Evolutionary conservation across 2,888 invertebrate species (phyloP).

Genomic region (Ligdia adustata): DNA sequence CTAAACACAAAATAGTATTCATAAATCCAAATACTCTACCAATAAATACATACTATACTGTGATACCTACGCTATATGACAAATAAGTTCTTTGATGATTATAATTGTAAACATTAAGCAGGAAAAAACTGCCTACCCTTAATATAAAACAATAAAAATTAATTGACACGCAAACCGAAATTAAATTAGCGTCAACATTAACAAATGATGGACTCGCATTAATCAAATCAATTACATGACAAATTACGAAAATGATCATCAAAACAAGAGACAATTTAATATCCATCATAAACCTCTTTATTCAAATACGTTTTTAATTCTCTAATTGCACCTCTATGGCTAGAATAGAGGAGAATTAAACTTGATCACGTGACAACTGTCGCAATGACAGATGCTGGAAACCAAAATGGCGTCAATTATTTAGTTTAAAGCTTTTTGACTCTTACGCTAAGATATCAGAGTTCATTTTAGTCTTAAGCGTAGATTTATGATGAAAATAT

Average conservation of each 20-base stretch:
- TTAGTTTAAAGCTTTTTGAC: slow-evolving; percentile 6
- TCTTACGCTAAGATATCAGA: slow-evolving; percentile 15
- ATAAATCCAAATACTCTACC: too few relatives aligned
- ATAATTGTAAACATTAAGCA: too few relatives aligned
- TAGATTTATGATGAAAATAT: too few relatives aligned
- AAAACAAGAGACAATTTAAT: slow-evolving; percentile 67
- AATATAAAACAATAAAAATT: slow-evolving; percentile 19
- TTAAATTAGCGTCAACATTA: slow-evolving; percentile 38
- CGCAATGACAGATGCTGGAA: slow-evolving; percentile 69
- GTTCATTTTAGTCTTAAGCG: too few relatives aligned
- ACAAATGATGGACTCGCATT: slow-evolving; percentile 36
- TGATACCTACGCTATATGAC: too few relatives aligned
- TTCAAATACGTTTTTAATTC: slow-evolving; percentile 78
- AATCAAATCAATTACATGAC: slow-evolving; percentile 42
- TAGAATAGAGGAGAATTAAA: slow-evolving; percentile 66
- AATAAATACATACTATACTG: too few relatives aligned
- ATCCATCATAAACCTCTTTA: slow-evolving; percentile 66
- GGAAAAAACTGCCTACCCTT: too few relatives aligned
- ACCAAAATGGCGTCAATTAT: slow-evolving; percentile 24
- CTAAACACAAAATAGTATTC: too few relatives aligned
- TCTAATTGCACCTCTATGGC: slow-evolving; percentile 67
- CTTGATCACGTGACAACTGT: slow-evolving; percentile 80
- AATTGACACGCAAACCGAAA: slow-evolving; percentile 30
- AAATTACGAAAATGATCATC: slow-evolving; percentile 49
- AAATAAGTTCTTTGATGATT: too few relatives aligned